These are phyloP conservation scores for Catocala nupta DNA, from an alignment of 2,888 invertebrate genomes.

Conservation along the genomic window DNA sequence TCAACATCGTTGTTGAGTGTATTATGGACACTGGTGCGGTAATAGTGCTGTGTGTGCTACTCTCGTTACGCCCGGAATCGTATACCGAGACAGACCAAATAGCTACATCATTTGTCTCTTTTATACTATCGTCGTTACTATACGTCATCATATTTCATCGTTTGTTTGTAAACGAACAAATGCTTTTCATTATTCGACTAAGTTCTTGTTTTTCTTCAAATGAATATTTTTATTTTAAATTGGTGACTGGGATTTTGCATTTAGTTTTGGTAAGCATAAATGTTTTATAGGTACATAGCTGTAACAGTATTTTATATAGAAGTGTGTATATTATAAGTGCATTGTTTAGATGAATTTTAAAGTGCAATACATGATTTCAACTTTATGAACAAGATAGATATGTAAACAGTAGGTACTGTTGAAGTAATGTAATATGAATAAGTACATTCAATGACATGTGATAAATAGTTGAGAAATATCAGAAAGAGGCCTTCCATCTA, in stretches of 20 bases:
- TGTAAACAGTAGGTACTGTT: neutral
- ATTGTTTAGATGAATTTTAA: slow-evolving; percentile 7
- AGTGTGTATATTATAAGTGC: slow-evolving; percentile 37
- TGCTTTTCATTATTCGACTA: slow-evolving; percentile 20
- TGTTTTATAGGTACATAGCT: slow-evolving; percentile 35
- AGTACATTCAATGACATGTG: slow-evolving; percentile 44
- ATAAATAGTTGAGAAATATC: slow-evolving; percentile 48
- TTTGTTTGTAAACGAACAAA: slow-evolving; percentile 35
- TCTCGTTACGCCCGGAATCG: no score
- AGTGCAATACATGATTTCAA: slow-evolving; percentile 31
- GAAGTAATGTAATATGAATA: slow-evolving; percentile 40
- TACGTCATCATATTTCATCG: slow-evolving; percentile 13
- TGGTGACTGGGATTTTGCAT: slow-evolving; percentile 58
- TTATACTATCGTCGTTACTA: no score
- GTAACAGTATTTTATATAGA: slow-evolving; percentile 41
- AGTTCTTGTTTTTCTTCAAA: slow-evolving; percentile 18
- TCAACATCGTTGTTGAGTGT: slow-evolving; percentile 37
- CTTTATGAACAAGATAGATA: slow-evolving; percentile 16
- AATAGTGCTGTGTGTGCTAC: neutral
- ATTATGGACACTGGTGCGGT: slow-evolving; percentile 16
- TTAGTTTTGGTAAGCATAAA: slow-evolving; percentile 54
- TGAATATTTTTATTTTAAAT: slow-evolving; percentile 32
- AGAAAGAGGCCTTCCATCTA: slow-evolving; percentile 45
- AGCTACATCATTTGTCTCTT: no score
- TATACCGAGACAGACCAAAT: no score